A percentile compares a stretch with the other conserved stretches of the same genome.
Evolutionary conservation across 2,113 vertebrate genomes (phyloP).

Genomic region (Ailuropoda melanoleuca): DNA sequence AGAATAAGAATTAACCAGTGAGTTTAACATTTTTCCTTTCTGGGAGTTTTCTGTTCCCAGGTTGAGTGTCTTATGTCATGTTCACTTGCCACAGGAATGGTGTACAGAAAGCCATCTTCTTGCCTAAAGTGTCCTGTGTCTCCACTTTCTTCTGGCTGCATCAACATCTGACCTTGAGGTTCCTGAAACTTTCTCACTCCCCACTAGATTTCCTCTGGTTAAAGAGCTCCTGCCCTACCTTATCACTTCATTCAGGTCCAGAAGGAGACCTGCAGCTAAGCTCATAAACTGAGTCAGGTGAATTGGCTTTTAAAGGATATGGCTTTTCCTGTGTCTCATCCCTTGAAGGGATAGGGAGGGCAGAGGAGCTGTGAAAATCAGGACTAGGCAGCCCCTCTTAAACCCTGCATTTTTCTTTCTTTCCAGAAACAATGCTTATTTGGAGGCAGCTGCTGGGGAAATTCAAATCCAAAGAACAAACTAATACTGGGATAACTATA

Average conservation of each 20-base stretch:
- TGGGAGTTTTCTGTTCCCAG: background rate
- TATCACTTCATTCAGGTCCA: background rate
- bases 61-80: background rate
- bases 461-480: background rate
- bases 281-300: background rate
- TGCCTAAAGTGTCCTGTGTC: background rate
- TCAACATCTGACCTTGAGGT: background rate
- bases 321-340: background rate
- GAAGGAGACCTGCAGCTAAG: too few species aligned
- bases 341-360: too few species aligned
- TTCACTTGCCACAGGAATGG: background rate
- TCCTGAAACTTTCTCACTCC: background rate
- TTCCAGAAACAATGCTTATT: background rate
- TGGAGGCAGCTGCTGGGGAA: background rate
- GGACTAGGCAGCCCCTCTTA: background rate
- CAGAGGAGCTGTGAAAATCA: background rate
- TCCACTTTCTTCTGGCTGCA: background rate
- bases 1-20: background rate
- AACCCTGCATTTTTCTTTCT: background rate
- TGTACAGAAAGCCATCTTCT: background rate
- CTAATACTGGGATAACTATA: background rate
- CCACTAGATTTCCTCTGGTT: background rate
- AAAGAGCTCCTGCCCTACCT: background rate
- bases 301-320: background rate
- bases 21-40: background rate